A percentile compares a stretch with the other conserved stretches of the same genome.
Conservation (phyloP, 2,113 vertebrate species). For the Laterallus jamaicensis region DNA sequence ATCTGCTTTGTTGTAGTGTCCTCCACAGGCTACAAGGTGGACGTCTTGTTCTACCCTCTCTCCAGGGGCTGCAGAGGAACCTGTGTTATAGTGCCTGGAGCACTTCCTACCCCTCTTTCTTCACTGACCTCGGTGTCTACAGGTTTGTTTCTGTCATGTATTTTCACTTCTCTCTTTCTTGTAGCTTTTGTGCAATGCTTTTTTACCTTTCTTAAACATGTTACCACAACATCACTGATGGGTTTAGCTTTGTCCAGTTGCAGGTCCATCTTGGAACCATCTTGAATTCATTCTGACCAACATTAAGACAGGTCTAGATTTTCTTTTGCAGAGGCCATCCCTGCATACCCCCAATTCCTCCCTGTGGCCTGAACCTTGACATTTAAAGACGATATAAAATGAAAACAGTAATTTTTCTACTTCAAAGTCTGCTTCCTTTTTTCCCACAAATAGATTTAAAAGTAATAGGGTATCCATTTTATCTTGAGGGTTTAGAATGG, state of each 20-base stretch:
- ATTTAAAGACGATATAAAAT: neutral
- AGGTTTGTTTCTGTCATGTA: neutral
- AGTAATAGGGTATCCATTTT: neutral
- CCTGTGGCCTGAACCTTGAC: neutral
- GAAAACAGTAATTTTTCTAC: neutral
- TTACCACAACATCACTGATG: neutral
- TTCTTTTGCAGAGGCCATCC: neutral
- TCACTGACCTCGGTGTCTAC: neutral
- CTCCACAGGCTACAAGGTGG: neutral
- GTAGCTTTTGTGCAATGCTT: neutral
- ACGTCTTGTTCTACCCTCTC: neutral
- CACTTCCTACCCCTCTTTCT: neutral
- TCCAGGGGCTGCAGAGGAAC: neutral
- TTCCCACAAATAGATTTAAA: neutral
- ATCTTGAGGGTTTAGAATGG: neutral
- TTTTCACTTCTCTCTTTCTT: neutral
- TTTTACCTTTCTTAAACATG: neutral
- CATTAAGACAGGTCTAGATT: neutral
- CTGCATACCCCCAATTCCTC: neutral
- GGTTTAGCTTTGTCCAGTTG: too few relatives aligned
- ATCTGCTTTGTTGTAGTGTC: too few relatives aligned
- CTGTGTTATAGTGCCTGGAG: rapidly evolving
- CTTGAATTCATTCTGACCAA: neutral
- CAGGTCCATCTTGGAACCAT: neutral
- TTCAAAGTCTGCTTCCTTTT: neutral